Percentiles rank a stretch among this genome's conserved stretches.
Evolutionary conservation across 2,113 vertebrate genomes (phyloP).

Genomic region (Eurystomus gularis): DNA sequence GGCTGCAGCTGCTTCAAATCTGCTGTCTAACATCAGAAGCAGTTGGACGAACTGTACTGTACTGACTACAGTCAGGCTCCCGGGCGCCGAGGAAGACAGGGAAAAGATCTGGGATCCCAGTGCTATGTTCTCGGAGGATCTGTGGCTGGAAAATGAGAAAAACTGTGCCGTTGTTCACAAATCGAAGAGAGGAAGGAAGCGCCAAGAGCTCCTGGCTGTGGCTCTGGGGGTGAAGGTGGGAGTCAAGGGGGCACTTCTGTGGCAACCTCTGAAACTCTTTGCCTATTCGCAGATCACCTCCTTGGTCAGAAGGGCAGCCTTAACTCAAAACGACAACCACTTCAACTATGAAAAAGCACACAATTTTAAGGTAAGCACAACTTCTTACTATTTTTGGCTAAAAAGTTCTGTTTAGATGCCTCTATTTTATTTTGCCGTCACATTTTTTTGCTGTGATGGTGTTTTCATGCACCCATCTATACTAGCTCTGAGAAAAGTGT

Average conservation of each 20-base stretch:
- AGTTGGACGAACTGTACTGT: slow-evolving; percentile 66
- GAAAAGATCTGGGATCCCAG: slow-evolving; percentile 77
- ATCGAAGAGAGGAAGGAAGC: slow-evolving; percentile 84
- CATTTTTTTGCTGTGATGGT: background rate
- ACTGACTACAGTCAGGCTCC: slow-evolving; percentile 64
- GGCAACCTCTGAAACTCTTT: slow-evolving; percentile 97
- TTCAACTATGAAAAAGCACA: slow-evolving; percentile 97
- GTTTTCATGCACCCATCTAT: background rate
- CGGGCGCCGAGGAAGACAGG: slow-evolving; percentile 70
- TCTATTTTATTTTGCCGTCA: background rate
- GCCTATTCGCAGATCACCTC: slow-evolving; percentile 97
- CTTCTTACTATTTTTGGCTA: background rate
- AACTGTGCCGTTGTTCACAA: slow-evolving; percentile 79
- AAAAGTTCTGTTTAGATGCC: background rate
- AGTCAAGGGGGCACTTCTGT: slow-evolving; percentile 84
- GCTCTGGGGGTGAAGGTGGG: slow-evolving; percentile 91
- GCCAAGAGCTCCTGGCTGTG: slow-evolving; percentile 89
- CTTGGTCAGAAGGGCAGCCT: slow-evolving; percentile 86
- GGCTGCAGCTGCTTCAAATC: slow-evolving; percentile 82
- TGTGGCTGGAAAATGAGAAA: slow-evolving; percentile 81
- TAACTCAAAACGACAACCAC: slow-evolving; percentile 90
- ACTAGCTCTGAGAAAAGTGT: background rate
- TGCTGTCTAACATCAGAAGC: slow-evolving; percentile 79
- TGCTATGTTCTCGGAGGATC: slow-evolving; percentile 72
- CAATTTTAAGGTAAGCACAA: slow-evolving; percentile 95